Conservation (phyloP, 2,113 vertebrate genomes). For the Sapajus apella region DNA sequence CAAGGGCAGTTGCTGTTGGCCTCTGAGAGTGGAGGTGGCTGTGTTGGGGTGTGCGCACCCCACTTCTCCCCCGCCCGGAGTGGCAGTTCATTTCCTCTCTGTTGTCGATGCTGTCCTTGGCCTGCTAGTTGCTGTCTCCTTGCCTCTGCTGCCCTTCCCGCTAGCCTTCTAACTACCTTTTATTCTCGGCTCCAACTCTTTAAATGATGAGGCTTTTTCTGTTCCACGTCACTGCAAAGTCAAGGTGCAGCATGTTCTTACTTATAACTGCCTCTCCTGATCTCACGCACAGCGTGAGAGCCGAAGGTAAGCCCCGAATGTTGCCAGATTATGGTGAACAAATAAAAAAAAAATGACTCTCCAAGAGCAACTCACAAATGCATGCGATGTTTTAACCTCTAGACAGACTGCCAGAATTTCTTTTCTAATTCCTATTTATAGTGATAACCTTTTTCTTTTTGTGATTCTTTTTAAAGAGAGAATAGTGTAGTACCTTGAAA, state of each 20-base stretch:
- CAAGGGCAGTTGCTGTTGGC: neutral
- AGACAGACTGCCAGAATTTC: constrained; percentile 83
- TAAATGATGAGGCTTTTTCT: constrained; percentile 14
- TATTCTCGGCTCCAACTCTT: constrained; percentile 52
- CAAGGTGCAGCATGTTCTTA: constrained; percentile 35
- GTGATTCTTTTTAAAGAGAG: constrained; percentile 78
- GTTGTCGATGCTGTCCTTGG: neutral
- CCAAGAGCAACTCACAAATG: constrained; percentile 76
- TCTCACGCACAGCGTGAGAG: constrained; percentile 33
- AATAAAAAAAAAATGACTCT: constrained; percentile 60
- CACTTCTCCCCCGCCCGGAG: neutral
- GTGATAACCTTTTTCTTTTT: constrained; percentile 78
- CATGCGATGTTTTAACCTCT: constrained; percentile 68
- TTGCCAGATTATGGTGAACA: constrained; percentile 68
- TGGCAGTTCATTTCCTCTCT: neutral
- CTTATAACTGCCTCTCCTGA: constrained; percentile 7
- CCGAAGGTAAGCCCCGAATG: constrained; percentile 54
- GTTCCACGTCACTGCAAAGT: neutral
- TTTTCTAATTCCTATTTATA: constrained; percentile 77
- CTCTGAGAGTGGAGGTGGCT: neutral
- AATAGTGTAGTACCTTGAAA: constrained; percentile 83
- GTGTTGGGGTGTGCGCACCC: constrained; percentile 19
- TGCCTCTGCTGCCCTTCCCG: neutral
- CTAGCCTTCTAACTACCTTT: constrained; percentile 33
- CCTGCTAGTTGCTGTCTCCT: neutral